A percentile compares a stretch with the other conserved stretches of the same genome.
phyloP scores from a whole-genome alignment of 2,797 vertebrate genomes.

The Benthosema pterotum region DNA sequence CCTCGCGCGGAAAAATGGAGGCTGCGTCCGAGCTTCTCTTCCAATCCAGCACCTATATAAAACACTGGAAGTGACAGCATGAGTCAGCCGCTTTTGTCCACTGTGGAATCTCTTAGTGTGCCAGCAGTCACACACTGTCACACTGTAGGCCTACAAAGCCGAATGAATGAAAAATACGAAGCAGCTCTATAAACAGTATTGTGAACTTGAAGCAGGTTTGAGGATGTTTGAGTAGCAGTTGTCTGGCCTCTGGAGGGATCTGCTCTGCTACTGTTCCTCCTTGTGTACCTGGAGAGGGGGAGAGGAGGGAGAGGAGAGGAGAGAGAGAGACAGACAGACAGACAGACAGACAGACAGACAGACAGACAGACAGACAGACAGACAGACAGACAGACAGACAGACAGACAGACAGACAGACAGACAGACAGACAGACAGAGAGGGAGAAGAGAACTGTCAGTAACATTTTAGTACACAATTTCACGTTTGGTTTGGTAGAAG shows the following conservation, averaged over 20 bases:
- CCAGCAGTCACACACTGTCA: too few relatives aligned
- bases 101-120: too few relatives aligned
- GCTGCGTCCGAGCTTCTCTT: too few relatives aligned
- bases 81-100: too few relatives aligned
- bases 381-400: conserved; percentile 44
- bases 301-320: conserved; percentile 51
- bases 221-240: conserved; percentile 43
- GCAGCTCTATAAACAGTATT: too few relatives aligned
- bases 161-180: too few relatives aligned
- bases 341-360: too few relatives aligned
- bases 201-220: too few relatives aligned
- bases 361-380: conserved; percentile 34
- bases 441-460: conserved; percentile 30
- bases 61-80: too few relatives aligned
- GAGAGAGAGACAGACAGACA: not conserved
- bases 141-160: too few relatives aligned
- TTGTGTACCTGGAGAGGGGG: conserved; percentile 48
- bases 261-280: conserved; percentile 30
- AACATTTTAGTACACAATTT: conserved; percentile 65
- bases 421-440: conserved; percentile 39
- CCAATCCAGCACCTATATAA: too few relatives aligned
- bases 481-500: conserved; percentile 69
- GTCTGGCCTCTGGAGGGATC: conserved; percentile 51
- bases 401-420: conserved; percentile 33
- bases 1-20: too few relatives aligned